Evolutionary conservation across 2,888 invertebrate genomes (phyloP).

Genomic region (Hedychridium roseum): DNA sequence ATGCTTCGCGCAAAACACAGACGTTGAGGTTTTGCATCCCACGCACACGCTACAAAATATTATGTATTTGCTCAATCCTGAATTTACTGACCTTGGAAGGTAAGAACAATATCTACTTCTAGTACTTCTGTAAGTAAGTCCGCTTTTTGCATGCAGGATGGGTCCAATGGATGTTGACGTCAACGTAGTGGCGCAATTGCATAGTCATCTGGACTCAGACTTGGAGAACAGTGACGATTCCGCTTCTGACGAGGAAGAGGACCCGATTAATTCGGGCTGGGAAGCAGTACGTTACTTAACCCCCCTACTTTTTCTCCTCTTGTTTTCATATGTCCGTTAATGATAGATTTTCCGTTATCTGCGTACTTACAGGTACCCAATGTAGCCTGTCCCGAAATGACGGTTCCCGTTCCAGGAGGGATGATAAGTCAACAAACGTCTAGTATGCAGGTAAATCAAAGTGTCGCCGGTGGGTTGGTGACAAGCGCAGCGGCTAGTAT

Average conservation of each 20-base stretch:
- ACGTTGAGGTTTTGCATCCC: conserved; percentile 71
- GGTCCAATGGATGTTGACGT: conserved; percentile 71
- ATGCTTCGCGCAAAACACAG: conserved; percentile 80
- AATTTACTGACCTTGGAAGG: conserved; percentile 78
- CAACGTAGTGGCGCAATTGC: conserved; percentile 69
- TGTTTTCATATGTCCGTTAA: too few relatives aligned
- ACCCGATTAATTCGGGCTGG: conserved; percentile 82
- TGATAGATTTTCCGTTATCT: too few relatives aligned
- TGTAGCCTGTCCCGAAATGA: conserved; percentile 67
- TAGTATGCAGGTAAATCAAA: conserved; percentile 61
- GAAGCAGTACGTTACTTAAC: conserved; percentile 70
- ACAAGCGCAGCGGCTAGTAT: conserved; percentile 85
- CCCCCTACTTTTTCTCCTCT: too few relatives aligned
- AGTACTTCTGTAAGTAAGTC: too few relatives aligned
- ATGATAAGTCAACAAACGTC: conserved; percentile 55
- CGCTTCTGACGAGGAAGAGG: conserved; percentile 75
- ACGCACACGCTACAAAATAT: conserved; percentile 78
- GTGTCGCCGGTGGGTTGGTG: conserved; percentile 78
- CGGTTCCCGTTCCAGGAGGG: conserved; percentile 58
- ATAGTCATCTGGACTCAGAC: conserved; percentile 71
- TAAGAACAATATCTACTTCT: conserved; percentile 48
- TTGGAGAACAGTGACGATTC: conserved; percentile 72
- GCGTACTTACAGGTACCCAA: conserved; percentile 65
- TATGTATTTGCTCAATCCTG: conserved; percentile 73
- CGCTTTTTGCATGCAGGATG: conserved; percentile 64